These are phyloP conservation scores for Rhingia rostrata DNA, from an alignment of 2,888 invertebrate genomes.

Conservation along the genomic window DNA sequence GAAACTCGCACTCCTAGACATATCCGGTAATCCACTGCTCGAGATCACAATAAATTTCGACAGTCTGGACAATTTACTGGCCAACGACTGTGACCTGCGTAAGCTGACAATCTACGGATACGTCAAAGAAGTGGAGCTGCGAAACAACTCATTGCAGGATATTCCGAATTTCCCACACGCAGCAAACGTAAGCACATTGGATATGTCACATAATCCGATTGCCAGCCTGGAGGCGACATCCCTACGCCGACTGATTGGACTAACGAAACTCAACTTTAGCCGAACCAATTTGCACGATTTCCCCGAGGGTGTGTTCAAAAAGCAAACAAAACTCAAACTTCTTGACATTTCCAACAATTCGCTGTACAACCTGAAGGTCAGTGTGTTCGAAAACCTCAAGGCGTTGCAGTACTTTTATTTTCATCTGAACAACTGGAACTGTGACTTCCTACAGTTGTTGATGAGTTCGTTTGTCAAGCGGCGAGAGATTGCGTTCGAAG, in stretches of 20 bases:
- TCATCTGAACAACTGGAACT: constrained; percentile 82
- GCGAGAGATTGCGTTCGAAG: constrained; percentile 80
- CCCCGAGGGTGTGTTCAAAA: constrained; percentile 80
- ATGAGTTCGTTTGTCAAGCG: constrained; percentile 81
- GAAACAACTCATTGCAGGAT: constrained; percentile 80
- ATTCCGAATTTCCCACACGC: constrained; percentile 80
- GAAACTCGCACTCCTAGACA: constrained; percentile 78
- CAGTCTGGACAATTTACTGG: constrained; percentile 76
- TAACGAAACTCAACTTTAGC: constrained; percentile 80
- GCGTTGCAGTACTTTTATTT: constrained; percentile 81
- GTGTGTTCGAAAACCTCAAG: constrained; percentile 80
- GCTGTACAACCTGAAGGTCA: constrained; percentile 80
- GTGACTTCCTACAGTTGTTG: constrained; percentile 80
- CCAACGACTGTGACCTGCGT: constrained; percentile 80
- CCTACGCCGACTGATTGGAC: constrained; percentile 78
- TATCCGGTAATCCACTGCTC: constrained; percentile 80
- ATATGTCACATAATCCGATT: constrained; percentile 80
- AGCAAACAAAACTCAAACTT: constrained; percentile 78
- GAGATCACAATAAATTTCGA: constrained; percentile 80
- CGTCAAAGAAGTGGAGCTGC: constrained; percentile 79
- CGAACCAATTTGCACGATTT: constrained; percentile 79
- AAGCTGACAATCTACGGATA: constrained; percentile 79
- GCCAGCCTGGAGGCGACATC: constrained; percentile 80
- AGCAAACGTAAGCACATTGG: constrained; percentile 79
- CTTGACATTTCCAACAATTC: constrained; percentile 80